Conservation (phyloP, 2,113 vertebrate species). For the Anarhynchus alexandrinus region DNA sequence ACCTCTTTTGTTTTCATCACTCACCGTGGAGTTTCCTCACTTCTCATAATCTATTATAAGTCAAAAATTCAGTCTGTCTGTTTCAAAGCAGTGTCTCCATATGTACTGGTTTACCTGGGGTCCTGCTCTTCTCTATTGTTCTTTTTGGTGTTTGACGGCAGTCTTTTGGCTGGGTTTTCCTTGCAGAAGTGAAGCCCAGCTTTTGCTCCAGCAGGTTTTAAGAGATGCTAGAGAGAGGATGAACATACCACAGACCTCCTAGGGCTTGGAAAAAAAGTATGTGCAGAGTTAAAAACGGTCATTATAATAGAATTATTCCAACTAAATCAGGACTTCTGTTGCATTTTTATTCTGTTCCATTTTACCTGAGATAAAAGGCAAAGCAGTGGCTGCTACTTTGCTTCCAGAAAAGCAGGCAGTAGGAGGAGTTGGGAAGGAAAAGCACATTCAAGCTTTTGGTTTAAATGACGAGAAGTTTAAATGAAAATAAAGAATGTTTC, state of each 20-base stretch:
- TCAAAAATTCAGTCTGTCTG: not conserved
- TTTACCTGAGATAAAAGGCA: not conserved
- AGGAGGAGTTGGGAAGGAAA: not conserved
- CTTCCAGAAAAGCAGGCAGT: not conserved
- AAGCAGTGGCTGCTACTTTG: not conserved
- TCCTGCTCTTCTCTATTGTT: not conserved
- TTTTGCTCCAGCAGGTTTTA: not conserved
- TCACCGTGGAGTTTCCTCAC: not conserved
- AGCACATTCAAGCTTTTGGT: not conserved
- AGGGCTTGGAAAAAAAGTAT: not conserved
- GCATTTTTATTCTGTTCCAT: not conserved
- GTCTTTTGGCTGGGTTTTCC: not conserved
- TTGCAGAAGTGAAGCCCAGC: not conserved
- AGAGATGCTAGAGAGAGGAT: not conserved
- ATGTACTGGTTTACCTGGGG: not conserved
- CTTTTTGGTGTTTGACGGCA: not conserved
- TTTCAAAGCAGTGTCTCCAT: not conserved
- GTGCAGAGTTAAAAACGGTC: not conserved
- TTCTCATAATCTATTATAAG: not conserved
- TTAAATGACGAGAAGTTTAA: not conserved
- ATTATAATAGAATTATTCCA: not conserved
- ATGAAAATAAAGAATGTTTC: not conserved
- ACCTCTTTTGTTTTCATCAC: not conserved
- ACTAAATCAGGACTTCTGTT: not conserved
- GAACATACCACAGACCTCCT: not conserved